These are phyloP conservation scores for Gymnocephalus cernua DNA, from an alignment of 2,113 vertebrate species.

Conservation along the genomic window DNA sequence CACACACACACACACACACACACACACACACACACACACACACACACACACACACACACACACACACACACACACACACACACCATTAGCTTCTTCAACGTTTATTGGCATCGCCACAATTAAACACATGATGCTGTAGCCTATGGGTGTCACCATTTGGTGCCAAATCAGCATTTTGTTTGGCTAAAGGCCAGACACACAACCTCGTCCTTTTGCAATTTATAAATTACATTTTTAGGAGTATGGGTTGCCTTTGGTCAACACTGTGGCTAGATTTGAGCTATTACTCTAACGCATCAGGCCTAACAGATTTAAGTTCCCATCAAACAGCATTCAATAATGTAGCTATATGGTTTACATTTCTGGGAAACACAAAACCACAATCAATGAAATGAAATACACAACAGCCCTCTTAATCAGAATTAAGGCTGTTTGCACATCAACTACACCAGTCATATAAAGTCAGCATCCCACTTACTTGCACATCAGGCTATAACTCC, in stretches of 20 bases:
- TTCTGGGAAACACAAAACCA: neutral
- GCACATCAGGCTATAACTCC: conserved; percentile 56
- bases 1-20: conserved; percentile 10
- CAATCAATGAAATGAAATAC: neutral
- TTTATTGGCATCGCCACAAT: no score
- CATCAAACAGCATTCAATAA: neutral
- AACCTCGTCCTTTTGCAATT: neutral
- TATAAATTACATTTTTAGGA: neutral
- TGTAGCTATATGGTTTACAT: neutral
- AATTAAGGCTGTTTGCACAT: neutral
- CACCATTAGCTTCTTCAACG: no score
- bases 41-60: conserved; percentile 2
- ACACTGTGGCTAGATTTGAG: neutral
- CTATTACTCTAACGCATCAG: neutral
- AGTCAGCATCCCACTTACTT: conserved; percentile 72
- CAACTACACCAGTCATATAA: neutral
- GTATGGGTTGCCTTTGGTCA: neutral
- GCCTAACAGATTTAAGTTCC: conserved; percentile 54
- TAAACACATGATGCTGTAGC: no score
- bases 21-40: conserved; percentile 5
- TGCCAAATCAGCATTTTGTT: conserved; percentile 9
- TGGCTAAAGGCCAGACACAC: neutral
- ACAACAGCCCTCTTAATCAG: neutral
- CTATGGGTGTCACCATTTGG: neutral
- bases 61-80: conserved; percentile 5